These are phyloP conservation scores for Loxodonta africana DNA, from an alignment of 2,113 vertebrate genomes.

Conservation along the genomic window DNA sequence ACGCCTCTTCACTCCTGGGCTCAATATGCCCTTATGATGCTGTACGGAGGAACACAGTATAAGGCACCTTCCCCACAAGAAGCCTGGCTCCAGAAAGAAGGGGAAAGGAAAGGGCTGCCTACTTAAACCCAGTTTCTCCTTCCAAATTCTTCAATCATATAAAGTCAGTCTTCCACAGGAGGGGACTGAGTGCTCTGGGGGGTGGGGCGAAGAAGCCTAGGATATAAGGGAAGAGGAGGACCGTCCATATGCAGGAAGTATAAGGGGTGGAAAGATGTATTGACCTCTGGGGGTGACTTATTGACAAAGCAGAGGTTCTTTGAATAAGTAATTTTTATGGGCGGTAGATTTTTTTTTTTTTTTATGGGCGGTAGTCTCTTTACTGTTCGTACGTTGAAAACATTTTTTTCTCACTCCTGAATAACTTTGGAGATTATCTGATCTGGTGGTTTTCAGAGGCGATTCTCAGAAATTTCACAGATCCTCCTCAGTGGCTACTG, in stretches of 20 bases:
- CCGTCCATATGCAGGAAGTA: neutral
- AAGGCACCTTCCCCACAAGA: neutral
- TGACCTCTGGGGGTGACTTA: neutral
- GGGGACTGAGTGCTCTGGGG: neutral
- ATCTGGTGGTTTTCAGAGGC: neutral
- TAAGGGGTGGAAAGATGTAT: neutral
- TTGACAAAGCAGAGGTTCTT: neutral
- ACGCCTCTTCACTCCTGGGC: neutral
- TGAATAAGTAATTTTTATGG: neutral
- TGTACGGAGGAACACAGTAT: neutral
- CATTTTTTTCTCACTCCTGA: neutral
- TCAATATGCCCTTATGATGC: neutral
- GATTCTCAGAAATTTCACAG: neutral
- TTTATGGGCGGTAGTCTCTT: neutral
- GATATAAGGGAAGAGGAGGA: neutral
- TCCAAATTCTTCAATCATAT: constrained; percentile 19
- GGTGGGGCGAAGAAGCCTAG: neutral
- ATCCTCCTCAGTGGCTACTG: neutral
- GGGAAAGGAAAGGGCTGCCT: neutral
- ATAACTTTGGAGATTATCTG: neutral
- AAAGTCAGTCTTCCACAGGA: constrained; percentile 3
- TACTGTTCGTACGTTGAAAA: constrained; percentile 33
- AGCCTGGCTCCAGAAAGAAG: neutral
- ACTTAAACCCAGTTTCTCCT: neutral
- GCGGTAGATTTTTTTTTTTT: neutral